Percentiles rank a stretch among this genome's conserved stretches.
Conservation (phyloP, 1,140 invertebrate genomes). For the Wasmannia auropunctata region DNA sequence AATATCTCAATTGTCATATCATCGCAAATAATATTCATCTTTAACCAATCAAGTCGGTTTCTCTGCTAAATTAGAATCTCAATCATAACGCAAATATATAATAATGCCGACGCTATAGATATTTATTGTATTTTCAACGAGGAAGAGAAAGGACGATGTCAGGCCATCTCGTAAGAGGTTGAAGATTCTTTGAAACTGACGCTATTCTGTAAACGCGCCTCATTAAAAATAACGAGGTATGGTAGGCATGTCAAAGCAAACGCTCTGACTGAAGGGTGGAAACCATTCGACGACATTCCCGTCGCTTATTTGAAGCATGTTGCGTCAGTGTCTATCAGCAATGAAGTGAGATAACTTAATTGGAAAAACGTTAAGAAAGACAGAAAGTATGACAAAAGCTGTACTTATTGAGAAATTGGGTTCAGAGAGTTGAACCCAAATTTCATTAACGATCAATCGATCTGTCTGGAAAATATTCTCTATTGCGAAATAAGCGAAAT, state of each 20-base stretch:
- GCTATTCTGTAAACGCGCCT: conserved; percentile 38
- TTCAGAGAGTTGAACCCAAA: background rate
- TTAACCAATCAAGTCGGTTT: background rate
- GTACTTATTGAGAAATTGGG: background rate
- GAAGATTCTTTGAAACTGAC: conserved; percentile 47
- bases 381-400: background rate
- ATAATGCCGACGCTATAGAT: background rate
- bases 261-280: conserved; percentile 11
- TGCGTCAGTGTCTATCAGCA: background rate
- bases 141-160: background rate
- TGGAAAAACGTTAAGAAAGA: background rate
- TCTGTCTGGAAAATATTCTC: background rate
- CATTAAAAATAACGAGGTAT: conserved; percentile 58
- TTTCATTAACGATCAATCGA: background rate
- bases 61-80: background rate
- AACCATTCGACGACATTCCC: background rate
- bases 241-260: conserved; percentile 34
- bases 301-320: conserved; percentile 12
- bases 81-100: background rate
- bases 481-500: background rate
- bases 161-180: background rate
- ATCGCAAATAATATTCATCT: background rate
- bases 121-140: background rate
- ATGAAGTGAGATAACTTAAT: background rate
- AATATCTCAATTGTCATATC: background rate